A percentile compares a stretch with the other conserved stretches of the same genome.
phyloP scores from a whole-genome alignment of 2,797 vertebrate species.

The Triplophysa yarkandensis region DNA sequence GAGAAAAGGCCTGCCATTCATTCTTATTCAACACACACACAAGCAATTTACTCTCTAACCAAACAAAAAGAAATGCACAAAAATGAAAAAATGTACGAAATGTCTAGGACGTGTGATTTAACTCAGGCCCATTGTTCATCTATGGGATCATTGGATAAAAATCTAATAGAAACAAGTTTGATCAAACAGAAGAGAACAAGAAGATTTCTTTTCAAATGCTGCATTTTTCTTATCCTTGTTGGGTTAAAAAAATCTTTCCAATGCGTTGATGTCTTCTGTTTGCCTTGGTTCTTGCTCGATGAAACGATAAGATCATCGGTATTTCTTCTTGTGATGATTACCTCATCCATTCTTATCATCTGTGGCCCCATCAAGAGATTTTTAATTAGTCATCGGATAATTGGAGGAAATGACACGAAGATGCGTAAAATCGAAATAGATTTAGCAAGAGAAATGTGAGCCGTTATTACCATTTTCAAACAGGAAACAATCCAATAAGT shows the following conservation, averaged over 20 bases:
- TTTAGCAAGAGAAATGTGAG: conserved; percentile 22
- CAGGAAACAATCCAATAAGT: conserved; percentile 34
- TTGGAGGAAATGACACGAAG: conserved; percentile 21
- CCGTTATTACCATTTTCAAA: conserved; percentile 28
- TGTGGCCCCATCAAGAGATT: conserved; percentile 19
- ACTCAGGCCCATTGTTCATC: neutral
- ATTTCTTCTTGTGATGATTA: neutral
- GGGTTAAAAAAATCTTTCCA: neutral
- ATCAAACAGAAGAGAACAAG: neutral
- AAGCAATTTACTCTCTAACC: neutral
- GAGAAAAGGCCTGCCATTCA: conserved; percentile 2
- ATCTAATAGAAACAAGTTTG: neutral
- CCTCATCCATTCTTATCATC: conserved; percentile 4
- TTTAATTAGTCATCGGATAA: conserved; percentile 44
- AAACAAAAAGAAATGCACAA: neutral
- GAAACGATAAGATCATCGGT: neutral
- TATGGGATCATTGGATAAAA: neutral
- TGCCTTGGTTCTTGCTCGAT: neutral
- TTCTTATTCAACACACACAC: neutral
- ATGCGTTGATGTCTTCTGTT: neutral
- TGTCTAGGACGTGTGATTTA: too few species aligned
- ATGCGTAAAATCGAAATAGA: conserved; percentile 8
- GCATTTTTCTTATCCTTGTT: neutral
- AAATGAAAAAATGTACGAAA: neutral
- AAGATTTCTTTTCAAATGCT: too few species aligned